These are phyloP conservation scores for Cephalopholis sonnerati DNA, from an alignment of 2,113 vertebrate species.

Conservation along the genomic window DNA sequence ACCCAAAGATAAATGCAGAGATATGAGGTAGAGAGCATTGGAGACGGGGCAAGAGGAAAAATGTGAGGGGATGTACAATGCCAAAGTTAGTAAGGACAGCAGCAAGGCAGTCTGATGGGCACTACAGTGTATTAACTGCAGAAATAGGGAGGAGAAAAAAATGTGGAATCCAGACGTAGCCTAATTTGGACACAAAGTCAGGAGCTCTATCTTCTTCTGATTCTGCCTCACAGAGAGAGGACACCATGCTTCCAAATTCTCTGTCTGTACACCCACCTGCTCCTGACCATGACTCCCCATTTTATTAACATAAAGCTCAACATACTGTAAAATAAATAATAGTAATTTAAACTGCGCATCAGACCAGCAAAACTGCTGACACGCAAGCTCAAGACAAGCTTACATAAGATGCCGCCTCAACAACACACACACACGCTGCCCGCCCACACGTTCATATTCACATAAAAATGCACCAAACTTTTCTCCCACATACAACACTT, in stretches of 20 bases:
- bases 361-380: constrained; percentile 37
- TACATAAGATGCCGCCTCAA: constrained; percentile 32
- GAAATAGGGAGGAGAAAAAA: constrained; percentile 2
- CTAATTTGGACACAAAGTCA: constrained; percentile 67
- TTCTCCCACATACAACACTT: neutral
- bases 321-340: constrained; percentile 39
- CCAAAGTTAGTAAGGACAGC: constrained; percentile 13
- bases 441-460: constrained; percentile 9
- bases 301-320: constrained; percentile 21
- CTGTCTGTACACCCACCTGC: constrained; percentile 9
- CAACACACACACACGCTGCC: constrained; percentile 25
- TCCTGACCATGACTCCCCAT: constrained; percentile 32
- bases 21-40: neutral
- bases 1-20: neutral
- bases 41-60: neutral
- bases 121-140: neutral
- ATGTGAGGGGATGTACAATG: neutral
- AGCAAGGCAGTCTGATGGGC: neutral
- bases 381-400: constrained; percentile 32
- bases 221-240: constrained; percentile 33
- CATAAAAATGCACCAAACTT: constrained; percentile 34
- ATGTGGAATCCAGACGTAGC: constrained; percentile 54
- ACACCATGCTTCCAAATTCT: constrained; percentile 7
- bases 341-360: constrained; percentile 34
- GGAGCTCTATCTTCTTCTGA: constrained; percentile 33